Evolutionary conservation across 1,140 invertebrate genomes (phyloP).

Genomic region (Eufriesea mexicana): DNA sequence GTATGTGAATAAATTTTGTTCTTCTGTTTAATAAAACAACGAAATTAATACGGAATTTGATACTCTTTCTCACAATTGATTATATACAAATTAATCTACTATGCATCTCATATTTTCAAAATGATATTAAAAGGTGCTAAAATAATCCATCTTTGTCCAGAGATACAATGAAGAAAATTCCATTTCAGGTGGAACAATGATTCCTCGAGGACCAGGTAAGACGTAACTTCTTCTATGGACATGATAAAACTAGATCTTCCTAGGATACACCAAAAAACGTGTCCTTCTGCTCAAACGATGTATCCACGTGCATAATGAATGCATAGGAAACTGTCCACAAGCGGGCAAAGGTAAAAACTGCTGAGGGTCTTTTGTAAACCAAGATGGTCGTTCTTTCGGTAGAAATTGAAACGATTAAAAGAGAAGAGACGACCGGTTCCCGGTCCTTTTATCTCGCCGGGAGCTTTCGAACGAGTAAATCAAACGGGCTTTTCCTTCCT

Average conservation of each 20-base stretch:
- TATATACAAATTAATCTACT: too few relatives aligned
- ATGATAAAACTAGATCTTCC: not conserved
- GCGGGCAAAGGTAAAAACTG: not conserved
- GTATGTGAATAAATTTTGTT: not conserved
- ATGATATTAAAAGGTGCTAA: too few relatives aligned
- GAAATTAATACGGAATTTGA: too few relatives aligned
- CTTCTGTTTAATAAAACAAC: too few relatives aligned
- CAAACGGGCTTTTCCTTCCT: conserved; percentile 6
- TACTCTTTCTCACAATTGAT: too few relatives aligned
- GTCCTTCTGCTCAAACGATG: not conserved
- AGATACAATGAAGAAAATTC: not conserved
- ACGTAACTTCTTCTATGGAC: not conserved
- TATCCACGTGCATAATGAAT: not conserved
- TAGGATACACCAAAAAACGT: not conserved
- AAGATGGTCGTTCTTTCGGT: not conserved
- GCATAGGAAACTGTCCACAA: conserved; percentile 1
- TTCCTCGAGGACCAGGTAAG: too few relatives aligned
- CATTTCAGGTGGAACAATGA: not conserved
- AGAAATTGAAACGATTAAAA: conserved; percentile 42
- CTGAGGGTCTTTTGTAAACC: conserved; percentile 17
- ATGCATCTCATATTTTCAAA: too few relatives aligned
- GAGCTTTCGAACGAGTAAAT: conserved; percentile 32
- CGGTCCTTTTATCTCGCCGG: not conserved
- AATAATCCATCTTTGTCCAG: not conserved
- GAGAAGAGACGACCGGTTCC: not conserved